Base-by-base conservation (phyloP, 2,113 vertebrate genomes). In the Callionymus lyra region DNA sequence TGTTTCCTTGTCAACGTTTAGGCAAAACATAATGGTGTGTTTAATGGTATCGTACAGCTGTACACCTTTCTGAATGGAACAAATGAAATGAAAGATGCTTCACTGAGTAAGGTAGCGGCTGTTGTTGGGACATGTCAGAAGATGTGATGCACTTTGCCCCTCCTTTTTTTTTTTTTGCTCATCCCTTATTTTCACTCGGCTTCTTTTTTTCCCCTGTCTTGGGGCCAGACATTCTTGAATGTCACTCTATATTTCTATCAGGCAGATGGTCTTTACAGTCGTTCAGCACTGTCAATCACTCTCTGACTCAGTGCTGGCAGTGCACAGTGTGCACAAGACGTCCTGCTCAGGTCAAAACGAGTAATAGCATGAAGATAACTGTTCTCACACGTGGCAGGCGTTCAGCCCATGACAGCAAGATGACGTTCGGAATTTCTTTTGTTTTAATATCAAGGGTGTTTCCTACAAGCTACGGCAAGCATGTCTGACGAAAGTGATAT, bases 81-180 rank as follows among this genome's bases (percentile, higher is more conserved):
- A 35, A 11, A 11, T 40, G 63, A 63, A 48, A 59, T 57, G 49
- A 44, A 39, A 49, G 59, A 41, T 18, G 39, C 35, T 40, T 16
- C 2, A 41, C 47, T 34, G 14, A 18, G 50, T 46, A 41, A 45
- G 66, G 72, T 77, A 65, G 74, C 47, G 74, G 63, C 55, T 47
- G 68, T 5, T 74, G 76, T 71, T 44, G 16, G 53, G 72, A 49
- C 71, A 70, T 80, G 82, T 46, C 38, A 19, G 54, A 44, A 56
- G 49, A 55, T 61, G 60, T 44, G 69, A 62, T 69, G 55, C 54
- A 62, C 64, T 61, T 16, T 37, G 11, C 18, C 33, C 15, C 21
- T 31, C 41, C 56, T 13, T 33, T 43, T 13, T 50, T 59, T 38
- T 49, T 34, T 46, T 33, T 56, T 43, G 53, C 64, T 41, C 38